These are phyloP conservation scores for Pristionchus exspectatus DNA, from an alignment of 2,888 invertebrate species.

Conservation along the genomic window DNA sequence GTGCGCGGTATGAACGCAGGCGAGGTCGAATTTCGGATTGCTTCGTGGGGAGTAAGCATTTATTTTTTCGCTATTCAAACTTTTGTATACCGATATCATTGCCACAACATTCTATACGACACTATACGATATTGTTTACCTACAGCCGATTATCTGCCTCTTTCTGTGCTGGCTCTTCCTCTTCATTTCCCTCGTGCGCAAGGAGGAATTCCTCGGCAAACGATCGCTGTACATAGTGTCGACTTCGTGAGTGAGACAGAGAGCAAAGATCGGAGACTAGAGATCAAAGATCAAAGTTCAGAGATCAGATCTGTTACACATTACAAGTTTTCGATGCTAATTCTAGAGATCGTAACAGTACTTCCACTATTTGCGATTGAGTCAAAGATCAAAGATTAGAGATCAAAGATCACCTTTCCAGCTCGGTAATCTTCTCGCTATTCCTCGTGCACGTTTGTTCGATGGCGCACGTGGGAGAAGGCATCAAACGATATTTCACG, in stretches of 20 bases:
- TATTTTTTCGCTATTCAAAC: neutral
- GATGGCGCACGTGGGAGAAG: neutral
- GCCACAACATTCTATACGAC: neutral
- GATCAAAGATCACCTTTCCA: neutral
- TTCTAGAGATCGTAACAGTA: too few species aligned
- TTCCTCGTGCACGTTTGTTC: neutral
- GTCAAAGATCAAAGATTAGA: neutral
- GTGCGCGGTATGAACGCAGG: neutral
- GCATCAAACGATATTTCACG: neutral
- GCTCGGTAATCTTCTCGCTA: neutral
- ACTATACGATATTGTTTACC: neutral
- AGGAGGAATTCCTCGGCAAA: neutral
- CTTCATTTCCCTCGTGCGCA: neutral
- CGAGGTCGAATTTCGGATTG: neutral
- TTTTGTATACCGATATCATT: neutral
- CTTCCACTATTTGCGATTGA: too few species aligned
- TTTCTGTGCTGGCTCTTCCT: conserved; percentile 15
- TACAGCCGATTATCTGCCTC: neutral
- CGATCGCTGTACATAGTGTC: conserved; percentile 3
- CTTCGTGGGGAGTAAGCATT: neutral
- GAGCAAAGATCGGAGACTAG: neutral
- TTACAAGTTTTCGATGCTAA: too few species aligned
- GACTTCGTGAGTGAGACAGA: neutral
- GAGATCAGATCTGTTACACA: too few species aligned
- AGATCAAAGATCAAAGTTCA: neutral